Percentiles rank a stretch among this genome's conserved stretches.
Conservation (phyloP, 2,797 vertebrate species). For the Phrynocephalus vlangalii region DNA sequence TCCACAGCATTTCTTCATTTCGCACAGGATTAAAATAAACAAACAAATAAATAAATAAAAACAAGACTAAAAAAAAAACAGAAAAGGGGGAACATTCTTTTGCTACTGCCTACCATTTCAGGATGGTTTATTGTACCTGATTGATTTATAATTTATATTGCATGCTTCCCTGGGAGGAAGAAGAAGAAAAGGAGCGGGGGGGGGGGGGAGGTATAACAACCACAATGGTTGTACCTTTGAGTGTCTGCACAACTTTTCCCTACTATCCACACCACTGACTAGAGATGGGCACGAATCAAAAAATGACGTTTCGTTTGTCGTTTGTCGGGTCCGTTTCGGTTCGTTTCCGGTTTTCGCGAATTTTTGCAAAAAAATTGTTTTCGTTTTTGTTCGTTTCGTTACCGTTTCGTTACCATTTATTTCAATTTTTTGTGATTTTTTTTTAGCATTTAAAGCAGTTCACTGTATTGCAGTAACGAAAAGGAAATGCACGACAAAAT, state of each 20-base stretch:
- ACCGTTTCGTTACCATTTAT: too few species aligned
- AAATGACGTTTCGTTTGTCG: too few species aligned
- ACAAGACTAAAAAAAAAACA: background rate
- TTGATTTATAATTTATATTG: slow-evolving; percentile 10
- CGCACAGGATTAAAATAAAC: background rate
- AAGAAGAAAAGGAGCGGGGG: background rate
- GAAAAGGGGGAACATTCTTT: background rate
- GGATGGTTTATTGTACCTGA: background rate
- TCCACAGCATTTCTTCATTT: background rate
- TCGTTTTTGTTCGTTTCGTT: too few species aligned
- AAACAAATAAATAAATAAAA: background rate
- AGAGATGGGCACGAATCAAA: background rate
- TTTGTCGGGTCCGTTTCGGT: too few species aligned
- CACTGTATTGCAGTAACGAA: too few species aligned
- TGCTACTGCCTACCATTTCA: background rate
- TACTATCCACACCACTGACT: background rate
- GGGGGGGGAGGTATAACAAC: too few species aligned
- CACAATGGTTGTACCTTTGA: background rate
- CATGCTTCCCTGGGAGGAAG: background rate
- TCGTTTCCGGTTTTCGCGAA: too few species aligned
- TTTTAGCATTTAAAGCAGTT: too few species aligned
- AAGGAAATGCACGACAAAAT: too few species aligned
- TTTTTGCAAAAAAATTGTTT: too few species aligned
- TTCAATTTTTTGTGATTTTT: too few species aligned
- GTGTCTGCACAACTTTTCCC: background rate